Base-by-base conservation (phyloP, 2,797 vertebrate species). In the Tiaroga cobitis region DNA sequence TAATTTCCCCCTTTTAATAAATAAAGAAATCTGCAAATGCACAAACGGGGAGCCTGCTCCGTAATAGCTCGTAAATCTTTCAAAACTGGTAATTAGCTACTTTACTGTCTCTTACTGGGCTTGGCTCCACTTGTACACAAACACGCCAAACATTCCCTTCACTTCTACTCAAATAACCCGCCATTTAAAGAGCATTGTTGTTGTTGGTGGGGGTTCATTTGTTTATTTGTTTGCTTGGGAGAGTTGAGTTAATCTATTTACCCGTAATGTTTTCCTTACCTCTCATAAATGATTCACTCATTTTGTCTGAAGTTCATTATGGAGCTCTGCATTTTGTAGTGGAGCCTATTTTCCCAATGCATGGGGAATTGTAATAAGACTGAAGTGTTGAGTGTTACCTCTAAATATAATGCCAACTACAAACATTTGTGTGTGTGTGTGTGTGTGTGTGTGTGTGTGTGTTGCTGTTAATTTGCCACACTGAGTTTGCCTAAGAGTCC, bases 61-160 rank as follows among this genome's bases (percentile, higher is more conserved):
- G 84, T 94, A 94, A 93, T 93, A 89, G 92, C 91, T 92, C 85
- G 90, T 94, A 92, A 93, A 94, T 94, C 92, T 94, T 92, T 92
- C 87, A 90, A 89, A 88, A 90, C 91, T 93, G 49, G 86, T 94
- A 94, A 94, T 95, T 92, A 93, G 92, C 89, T 90, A 84, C 86
- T 90, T 65, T 67, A 81, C 65, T 81, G 65, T 80, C 86, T 89
- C 81, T 92, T 90, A 93, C 88, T 88, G 85, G 91, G 90, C 88
- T 92, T 87, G 68, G 88, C 77, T 83, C 32, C 89, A 90, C 90
- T 94, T 91, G 89, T 89, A 90, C 86, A 82, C 46, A 75, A 89
- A 87, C 88, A 89, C 85, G 76, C 70, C 88, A 87, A 78, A 79
- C 87, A 90, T 87, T 87, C 89, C 81, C 86, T 91, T 90, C 72